phyloP scores from a whole-genome alignment of 2,888 invertebrate species.

The Rhabditoides inermis region DNA sequence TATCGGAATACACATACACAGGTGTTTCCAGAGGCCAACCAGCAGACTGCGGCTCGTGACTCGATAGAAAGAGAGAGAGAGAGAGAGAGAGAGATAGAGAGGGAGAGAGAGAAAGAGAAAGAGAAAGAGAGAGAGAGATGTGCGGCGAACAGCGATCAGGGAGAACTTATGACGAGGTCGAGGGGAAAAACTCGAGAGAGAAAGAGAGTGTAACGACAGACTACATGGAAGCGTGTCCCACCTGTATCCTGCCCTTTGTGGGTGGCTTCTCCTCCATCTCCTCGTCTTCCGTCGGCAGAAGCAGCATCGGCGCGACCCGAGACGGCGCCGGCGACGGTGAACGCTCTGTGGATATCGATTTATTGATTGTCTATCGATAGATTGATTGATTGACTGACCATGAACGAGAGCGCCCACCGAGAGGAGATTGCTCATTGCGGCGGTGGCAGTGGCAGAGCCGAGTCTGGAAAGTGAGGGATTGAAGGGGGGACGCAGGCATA shows the following conservation, averaged over 20 bases:
- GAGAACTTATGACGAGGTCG: constrained; percentile 13
- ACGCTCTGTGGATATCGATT: not conserved
- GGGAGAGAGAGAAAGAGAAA: not conserved
- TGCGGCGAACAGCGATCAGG: constrained; percentile 8
- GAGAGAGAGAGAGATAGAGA: not conserved
- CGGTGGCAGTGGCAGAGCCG: too few relatives aligned
- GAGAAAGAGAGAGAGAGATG: not conserved
- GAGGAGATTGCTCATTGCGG: too few relatives aligned
- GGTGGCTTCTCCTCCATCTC: too few relatives aligned
- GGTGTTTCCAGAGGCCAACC: constrained; percentile 1
- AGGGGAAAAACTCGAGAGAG: too few relatives aligned
- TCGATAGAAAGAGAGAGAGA: not conserved
- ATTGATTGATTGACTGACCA: too few relatives aligned
- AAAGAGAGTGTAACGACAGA: not conserved
- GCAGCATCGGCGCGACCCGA: too few relatives aligned
- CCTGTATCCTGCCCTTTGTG: constrained; percentile 12
- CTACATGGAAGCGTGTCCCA: not conserved
- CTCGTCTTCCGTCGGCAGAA: too few relatives aligned
- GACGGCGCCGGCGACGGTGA: too few relatives aligned
- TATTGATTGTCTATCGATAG: too few relatives aligned
- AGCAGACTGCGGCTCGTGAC: constrained; percentile 4
- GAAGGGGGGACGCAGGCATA: too few relatives aligned
- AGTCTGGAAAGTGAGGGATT: too few relatives aligned
- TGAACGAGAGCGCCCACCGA: too few relatives aligned
- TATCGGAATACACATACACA: not conserved